phyloP scores from a whole-genome alignment of 2,113 vertebrate species.

The Peromyscus maniculatus region DNA sequence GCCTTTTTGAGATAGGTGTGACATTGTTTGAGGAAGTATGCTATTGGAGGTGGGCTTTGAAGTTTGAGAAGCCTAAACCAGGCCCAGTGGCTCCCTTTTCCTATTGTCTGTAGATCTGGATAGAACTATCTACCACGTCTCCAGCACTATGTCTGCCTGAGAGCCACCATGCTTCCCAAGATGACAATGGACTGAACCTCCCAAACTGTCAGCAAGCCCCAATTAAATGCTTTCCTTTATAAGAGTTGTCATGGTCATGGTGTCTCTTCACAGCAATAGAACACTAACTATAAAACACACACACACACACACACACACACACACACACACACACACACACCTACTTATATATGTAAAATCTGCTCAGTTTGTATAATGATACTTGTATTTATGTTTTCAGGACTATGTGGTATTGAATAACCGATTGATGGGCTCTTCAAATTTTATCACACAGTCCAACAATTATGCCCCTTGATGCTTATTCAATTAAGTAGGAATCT shows the following conservation, averaged over 20 bases:
- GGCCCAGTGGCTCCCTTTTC: neutral
- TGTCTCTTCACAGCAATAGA: neutral
- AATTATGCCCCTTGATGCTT: neutral
- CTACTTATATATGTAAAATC: neutral
- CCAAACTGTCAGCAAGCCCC: neutral
- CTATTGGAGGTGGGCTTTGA: neutral
- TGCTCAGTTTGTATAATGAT: neutral
- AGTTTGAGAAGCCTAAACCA: neutral
- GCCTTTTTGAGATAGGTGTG: neutral
- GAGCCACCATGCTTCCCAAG: fast-evolving
- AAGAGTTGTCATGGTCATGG: neutral
- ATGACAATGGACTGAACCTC: neutral
- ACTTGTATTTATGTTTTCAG: neutral
- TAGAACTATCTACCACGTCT: no score
- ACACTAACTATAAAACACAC: neutral
- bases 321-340: neutral
- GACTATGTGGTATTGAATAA: neutral
- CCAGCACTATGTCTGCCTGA: neutral
- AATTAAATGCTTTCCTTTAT: neutral
- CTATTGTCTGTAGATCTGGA: neutral
- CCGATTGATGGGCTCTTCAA: neutral
- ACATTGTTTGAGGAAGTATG: fast-evolving
- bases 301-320: neutral
- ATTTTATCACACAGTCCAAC: neutral
- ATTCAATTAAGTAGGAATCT: neutral